Evolutionary conservation across 92 coral and sea anemone species (phyloP).

Genomic region (Porites cylindrica): DNA sequence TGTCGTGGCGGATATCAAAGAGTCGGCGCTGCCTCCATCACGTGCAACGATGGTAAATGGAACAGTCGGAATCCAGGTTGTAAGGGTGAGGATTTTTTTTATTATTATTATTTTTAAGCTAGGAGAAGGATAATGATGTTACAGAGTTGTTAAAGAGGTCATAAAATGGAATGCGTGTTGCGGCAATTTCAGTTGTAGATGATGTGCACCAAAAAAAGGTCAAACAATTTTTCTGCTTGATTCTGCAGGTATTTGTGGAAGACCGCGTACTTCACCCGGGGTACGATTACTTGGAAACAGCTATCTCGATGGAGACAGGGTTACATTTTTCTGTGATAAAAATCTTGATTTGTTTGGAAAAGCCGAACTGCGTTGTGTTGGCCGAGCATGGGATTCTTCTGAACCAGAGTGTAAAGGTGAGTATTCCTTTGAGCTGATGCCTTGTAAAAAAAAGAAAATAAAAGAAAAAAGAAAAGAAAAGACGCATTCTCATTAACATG

Average conservation of each 20-base stretch:
- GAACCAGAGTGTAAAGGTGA: conserved; percentile 57
- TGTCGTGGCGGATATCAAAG: too few species aligned
- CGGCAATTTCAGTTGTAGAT: too few species aligned
- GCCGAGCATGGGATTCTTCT: conserved; percentile 14
- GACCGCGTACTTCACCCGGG: conserved; percentile 38
- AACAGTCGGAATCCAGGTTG: conserved; percentile 44
- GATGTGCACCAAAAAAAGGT: background rate
- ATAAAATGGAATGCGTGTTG: too few species aligned
- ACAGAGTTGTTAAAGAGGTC: too few species aligned
- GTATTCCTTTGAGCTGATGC: background rate
- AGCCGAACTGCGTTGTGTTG: conserved; percentile 25
- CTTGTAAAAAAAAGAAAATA: too few species aligned
- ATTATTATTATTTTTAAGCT: too few species aligned
- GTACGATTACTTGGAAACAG: conserved; percentile 31
- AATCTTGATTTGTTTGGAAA: conserved; percentile 59
- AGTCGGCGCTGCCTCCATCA: too few species aligned
- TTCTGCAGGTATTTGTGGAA: conserved; percentile 48
- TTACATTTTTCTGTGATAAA: conserved; percentile 28
- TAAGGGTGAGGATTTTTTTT: too few species aligned
- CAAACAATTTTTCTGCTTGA: background rate
- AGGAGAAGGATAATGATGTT: too few species aligned
- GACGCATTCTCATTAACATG: too few species aligned
- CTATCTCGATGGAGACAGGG: conserved; percentile 59
- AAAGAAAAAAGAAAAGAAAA: too few species aligned
- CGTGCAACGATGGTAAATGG: conserved; percentile 34